phyloP scores from a whole-genome alignment of 2,113 vertebrate genomes.

The Brachionichthys hirsutus region DNA sequence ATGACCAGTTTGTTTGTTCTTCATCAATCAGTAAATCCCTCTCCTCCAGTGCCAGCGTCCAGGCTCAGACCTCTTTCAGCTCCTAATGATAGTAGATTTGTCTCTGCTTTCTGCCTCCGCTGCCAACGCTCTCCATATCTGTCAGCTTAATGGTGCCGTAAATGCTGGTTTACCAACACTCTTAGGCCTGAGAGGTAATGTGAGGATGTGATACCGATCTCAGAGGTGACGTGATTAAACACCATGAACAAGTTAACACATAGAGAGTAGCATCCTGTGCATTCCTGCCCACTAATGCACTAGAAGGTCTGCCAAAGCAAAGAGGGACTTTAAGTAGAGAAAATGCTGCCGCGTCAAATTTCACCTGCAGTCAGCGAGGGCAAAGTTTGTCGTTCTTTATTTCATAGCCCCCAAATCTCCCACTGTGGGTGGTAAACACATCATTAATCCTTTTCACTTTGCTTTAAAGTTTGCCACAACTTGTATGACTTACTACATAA shows the following conservation, averaged over 20 bases:
- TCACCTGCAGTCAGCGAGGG: not conserved
- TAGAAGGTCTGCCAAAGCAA: constrained; percentile 20
- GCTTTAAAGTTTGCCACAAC: not conserved
- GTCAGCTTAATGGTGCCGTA: constrained; percentile 48
- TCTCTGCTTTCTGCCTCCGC: constrained; percentile 27
- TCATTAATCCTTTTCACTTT: constrained; percentile 14
- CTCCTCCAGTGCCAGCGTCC: not conserved
- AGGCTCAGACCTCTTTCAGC: constrained; percentile 19
- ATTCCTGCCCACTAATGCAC: constrained; percentile 20
- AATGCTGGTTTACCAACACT: constrained; percentile 43
- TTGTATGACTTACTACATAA: not conserved
- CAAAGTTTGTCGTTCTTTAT: too few relatives aligned
- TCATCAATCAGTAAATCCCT: constrained; percentile 13
- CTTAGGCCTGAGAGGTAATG: constrained; percentile 22
- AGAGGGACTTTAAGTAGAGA: constrained; percentile 4
- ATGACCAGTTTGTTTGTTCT: constrained; percentile 26
- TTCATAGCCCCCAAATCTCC: not conserved
- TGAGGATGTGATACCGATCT: constrained; percentile 27
- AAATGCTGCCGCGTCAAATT: not conserved
- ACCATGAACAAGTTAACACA: constrained; percentile 26
- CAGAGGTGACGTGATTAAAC: constrained; percentile 26
- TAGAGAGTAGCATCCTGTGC: not conserved
- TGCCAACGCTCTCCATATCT: constrained; percentile 21
- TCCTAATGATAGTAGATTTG: constrained; percentile 24
- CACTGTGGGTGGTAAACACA: constrained; percentile 1